A percentile compares a stretch with the other conserved stretches of the same genome.
phyloP scores from a whole-genome alignment of 35 echinoderm and acorn worm species.

The Diadema setosum region DNA sequence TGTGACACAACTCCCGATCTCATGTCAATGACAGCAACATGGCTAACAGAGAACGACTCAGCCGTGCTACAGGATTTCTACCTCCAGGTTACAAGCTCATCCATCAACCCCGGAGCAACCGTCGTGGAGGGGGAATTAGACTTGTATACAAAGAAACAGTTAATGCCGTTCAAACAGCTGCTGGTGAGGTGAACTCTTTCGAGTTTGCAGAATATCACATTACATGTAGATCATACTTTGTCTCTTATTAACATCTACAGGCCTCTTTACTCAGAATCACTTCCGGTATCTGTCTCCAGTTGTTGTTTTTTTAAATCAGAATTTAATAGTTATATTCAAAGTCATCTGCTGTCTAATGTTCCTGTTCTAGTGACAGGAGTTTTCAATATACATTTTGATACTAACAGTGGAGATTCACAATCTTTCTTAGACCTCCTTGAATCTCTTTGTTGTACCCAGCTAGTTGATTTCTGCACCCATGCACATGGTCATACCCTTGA shows the following conservation, averaged over 20 bases:
- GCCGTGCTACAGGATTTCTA: neutral
- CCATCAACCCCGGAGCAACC: neutral
- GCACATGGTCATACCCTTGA: no score
- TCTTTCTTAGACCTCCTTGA: no score
- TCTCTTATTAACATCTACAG: no score
- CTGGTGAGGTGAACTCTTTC: neutral
- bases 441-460: constrained; percentile 21
- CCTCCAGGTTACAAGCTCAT: neutral
- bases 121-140: no score
- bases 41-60: neutral
- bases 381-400: no score
- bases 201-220: constrained; percentile 15
- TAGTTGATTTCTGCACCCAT: constrained; percentile 20
- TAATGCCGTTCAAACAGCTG: neutral
- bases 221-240: constrained; percentile 23
- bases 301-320: no score
- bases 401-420: no score
- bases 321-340: no score
- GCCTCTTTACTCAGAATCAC: no score
- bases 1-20: no score
- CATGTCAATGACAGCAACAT: no score
- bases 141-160: neutral
- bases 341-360: constrained; percentile 2
- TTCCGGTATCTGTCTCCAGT: no score
- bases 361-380: constrained; percentile 13